phyloP scores from a whole-genome alignment of 2,797 vertebrate genomes.

The Mallotus villosus region DNA sequence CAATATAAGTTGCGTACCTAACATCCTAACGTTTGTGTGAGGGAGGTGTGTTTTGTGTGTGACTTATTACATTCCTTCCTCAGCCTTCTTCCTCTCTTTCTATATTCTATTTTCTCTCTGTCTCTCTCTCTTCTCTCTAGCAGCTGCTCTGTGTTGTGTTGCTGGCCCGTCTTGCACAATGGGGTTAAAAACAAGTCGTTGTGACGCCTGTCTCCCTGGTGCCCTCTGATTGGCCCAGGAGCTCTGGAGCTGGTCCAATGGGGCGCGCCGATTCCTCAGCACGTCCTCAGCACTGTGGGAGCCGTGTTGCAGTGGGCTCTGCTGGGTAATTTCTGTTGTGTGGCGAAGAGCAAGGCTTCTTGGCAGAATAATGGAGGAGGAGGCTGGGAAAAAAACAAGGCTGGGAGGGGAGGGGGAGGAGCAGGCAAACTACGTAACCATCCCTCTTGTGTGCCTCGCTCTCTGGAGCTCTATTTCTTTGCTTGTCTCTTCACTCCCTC shows the following conservation, averaged over 20 bases:
- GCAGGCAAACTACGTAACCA: slow-evolving; percentile 59
- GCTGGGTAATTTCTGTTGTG: slow-evolving; percentile 68
- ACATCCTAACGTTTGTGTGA: neutral
- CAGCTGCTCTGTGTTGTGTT: slow-evolving; percentile 53
- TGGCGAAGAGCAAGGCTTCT: slow-evolving; percentile 68
- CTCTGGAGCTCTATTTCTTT: neutral
- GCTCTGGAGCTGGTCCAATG: slow-evolving; percentile 69
- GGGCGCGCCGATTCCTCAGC: slow-evolving; percentile 52
- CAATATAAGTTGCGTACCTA: neutral
- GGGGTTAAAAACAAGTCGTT: slow-evolving; percentile 72
- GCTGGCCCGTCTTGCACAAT: slow-evolving; percentile 61
- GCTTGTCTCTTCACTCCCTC: slow-evolving; percentile 3
- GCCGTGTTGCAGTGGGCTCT: slow-evolving; percentile 69
- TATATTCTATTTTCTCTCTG: neutral
- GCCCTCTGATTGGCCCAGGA: slow-evolving; percentile 65
- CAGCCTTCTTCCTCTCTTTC: neutral
- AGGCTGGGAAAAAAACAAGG: slow-evolving; percentile 44
- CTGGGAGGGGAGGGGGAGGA: slow-evolving; percentile 45
- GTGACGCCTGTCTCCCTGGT: slow-evolving; percentile 64
- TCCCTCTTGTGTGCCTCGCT: neutral
- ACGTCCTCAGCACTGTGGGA: slow-evolving; percentile 52
- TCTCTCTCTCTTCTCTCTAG: slow-evolving; percentile 24
- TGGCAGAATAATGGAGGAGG: slow-evolving; percentile 64
- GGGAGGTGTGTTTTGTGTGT: neutral
- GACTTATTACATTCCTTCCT: neutral